Evolutionary conservation across 2,113 vertebrate species (phyloP), one percentile per base, ranked within the genome.

Genomic region (Corydoras maculifer): DNA sequence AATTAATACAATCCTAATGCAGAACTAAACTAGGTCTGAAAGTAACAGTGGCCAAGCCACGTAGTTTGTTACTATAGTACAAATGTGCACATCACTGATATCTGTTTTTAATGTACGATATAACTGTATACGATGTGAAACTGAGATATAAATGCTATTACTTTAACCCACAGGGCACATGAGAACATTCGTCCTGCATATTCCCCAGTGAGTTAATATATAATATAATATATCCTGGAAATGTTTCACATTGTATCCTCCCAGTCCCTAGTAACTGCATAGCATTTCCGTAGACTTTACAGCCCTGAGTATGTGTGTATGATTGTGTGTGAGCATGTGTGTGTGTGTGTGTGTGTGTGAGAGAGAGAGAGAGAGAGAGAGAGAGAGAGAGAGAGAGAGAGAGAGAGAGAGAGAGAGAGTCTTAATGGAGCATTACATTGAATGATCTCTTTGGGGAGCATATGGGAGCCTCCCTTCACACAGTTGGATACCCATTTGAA

Each of bases 401-500:
- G 49, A 15, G 48, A 8, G 25, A 12, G 54, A 32, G 12, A 15
- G 9, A 35, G 15, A 63, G 49, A 65, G 62, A 61, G 65, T 55
- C 50, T 31, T 64, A 68, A 58, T 74, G 30, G 30, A 63, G 64
- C 31, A 7, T 48, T 29, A 15, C 4, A 11, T 29, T 57, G 62
- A 76, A 71, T 76, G 65, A 69, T 72, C 69, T 72, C 69, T 13
- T 9, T 32, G 29, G 60, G 63, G 30, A 77, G 15, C 25, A 14
- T 13, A 54, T 58, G n/a, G 18, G 13, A 32, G 68, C 10, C 15
- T 73, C 74, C 55, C 65, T 25, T 9, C n/a, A 63, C 78, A 80
- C 80, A 35, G 0, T 25, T 79, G 79, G 81, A 70, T 65, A 70
- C 73, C 62, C 63, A 75, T 74, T 75, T 70, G 75, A 82, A 80